Base-by-base conservation (phyloP, 2,888 invertebrate genomes). In the Coleophora deauratella region DNA sequence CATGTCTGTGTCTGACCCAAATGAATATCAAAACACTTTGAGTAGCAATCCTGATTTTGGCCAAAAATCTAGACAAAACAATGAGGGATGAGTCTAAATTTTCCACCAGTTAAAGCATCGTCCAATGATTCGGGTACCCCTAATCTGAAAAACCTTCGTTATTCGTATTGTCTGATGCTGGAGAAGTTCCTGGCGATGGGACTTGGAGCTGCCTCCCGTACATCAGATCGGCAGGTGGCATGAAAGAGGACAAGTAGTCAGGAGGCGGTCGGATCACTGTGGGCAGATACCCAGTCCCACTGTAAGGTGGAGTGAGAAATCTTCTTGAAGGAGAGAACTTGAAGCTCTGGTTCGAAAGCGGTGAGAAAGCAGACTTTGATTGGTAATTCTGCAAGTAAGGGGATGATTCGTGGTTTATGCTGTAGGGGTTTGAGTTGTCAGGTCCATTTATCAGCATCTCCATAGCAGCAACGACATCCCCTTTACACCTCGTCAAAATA, bases 381-480 rank as follows among this genome's bases (percentile, higher is more conserved):
- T 88, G 88, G 40, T 88, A 87, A 45, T 55, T 73, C 41, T 82
- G 75, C 47, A 81, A 56, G 35, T 85, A 86, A 0, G 86, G 84
- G 1, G 80, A 78, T 0, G 80, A 81, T 45, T 81, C 84, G 11
- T 84, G 84, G 0, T 73, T 76, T 33, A 84, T 52, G 39, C 68
- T 74, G 54, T 80, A 82, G 54, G 79, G 46, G 61, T 63, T 42
- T 45, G 78, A 11, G 8, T 15, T 54, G 10, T 77, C 80, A 0
- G 70, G 87, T 1, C 91, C 91, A 48, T 91, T 91, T 10, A 95
- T 88, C 88, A 98, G 91, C 65, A 94, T 90, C 66, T 98, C 97
- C 90, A 98, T 97, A 0, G 97, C 96, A 54, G 95, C 93, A 0
- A 97, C 91, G 0, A 96, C 93, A 67, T 98, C 97, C 0, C 96